These are phyloP conservation scores for Stramonita haemastoma DNA, from an alignment of 2,888 invertebrate species.

Conservation along the genomic window DNA sequence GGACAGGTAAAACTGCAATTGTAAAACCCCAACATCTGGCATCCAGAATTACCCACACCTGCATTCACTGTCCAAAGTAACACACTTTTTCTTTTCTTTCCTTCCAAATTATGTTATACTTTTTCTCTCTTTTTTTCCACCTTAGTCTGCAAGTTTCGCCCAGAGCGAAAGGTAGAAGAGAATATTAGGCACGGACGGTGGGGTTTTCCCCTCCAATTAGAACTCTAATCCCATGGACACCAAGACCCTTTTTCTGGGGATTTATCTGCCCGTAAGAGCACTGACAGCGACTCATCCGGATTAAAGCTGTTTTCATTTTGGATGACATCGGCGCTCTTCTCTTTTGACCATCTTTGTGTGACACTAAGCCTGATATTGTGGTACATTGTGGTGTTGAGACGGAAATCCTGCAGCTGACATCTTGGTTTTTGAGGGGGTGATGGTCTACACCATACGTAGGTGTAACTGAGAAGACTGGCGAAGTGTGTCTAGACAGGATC, in stretches of 20 bases:
- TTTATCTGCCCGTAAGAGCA: background rate
- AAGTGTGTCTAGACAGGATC: no score
- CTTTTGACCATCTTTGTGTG: background rate
- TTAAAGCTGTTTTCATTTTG: background rate
- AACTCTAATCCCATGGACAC: background rate
- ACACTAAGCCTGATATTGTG: constrained; percentile 27
- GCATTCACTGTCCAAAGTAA: no score
- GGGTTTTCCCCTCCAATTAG: background rate
- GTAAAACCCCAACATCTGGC: no score
- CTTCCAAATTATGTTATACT: no score
- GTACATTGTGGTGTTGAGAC: background rate
- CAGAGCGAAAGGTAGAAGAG: background rate
- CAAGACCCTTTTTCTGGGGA: background rate
- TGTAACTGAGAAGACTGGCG: no score
- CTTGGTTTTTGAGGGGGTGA: background rate
- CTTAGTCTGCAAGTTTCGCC: no score
- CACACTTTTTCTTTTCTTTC: background rate
- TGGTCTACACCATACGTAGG: no score
- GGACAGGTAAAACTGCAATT: no score
- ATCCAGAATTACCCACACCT: no score
- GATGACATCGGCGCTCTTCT: background rate
- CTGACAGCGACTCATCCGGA: constrained; percentile 16
- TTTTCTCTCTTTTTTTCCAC: background rate
- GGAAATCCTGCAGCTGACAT: constrained; percentile 7
- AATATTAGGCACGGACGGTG: background rate